Evolutionary conservation across 2,888 invertebrate genomes (phyloP).

Genomic region (Eristalinus aeneus): DNA sequence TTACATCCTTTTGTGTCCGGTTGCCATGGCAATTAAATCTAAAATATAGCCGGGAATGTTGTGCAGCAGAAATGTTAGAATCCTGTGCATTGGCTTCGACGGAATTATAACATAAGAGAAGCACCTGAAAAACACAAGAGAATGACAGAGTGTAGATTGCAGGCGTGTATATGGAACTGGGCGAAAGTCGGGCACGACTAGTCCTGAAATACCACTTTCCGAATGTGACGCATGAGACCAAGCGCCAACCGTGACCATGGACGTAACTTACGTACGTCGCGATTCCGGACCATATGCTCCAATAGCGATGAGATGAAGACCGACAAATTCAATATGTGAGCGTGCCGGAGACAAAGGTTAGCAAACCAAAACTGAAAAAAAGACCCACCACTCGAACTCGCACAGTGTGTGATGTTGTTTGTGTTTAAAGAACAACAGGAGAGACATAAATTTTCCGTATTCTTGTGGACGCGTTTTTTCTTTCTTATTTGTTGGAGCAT

Average conservation of each 20-base stretch:
- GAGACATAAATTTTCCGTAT: slow-evolving; percentile 58
- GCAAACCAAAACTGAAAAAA: slow-evolving; percentile 39
- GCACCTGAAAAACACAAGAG: slow-evolving; percentile 77
- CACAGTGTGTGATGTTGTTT: not conserved
- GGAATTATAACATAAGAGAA: slow-evolving; percentile 81
- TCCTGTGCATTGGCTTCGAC: slow-evolving; percentile 79
- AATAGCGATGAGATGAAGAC: slow-evolving; percentile 38
- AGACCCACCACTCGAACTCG: slow-evolving; percentile 19
- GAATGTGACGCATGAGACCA: slow-evolving; percentile 18
- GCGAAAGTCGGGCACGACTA: slow-evolving; percentile 26
- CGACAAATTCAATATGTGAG: slow-evolving; percentile 51
- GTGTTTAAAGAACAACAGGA: slow-evolving; percentile 60
- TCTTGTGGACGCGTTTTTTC: slow-evolving; percentile 32
- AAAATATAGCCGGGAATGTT: slow-evolving; percentile 80
- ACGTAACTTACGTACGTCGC: slow-evolving; percentile 51
- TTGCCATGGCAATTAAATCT: slow-evolving; percentile 80
- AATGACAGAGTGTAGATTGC: slow-evolving; percentile 58
- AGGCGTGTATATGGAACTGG: slow-evolving; percentile 43
- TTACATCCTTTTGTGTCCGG: slow-evolving; percentile 81
- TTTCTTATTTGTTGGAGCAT: slow-evolving; percentile 1
- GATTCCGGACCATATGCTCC: slow-evolving; percentile 38
- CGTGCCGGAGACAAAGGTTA: slow-evolving; percentile 41
- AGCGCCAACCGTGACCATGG: slow-evolving; percentile 40
- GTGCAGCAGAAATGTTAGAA: slow-evolving; percentile 79
- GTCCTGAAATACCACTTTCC: slow-evolving; percentile 23